A percentile compares a stretch with the other conserved stretches of the same genome.
phyloP scores from a whole-genome alignment of 2,797 vertebrate genomes.

The Falco cherrug region DNA sequence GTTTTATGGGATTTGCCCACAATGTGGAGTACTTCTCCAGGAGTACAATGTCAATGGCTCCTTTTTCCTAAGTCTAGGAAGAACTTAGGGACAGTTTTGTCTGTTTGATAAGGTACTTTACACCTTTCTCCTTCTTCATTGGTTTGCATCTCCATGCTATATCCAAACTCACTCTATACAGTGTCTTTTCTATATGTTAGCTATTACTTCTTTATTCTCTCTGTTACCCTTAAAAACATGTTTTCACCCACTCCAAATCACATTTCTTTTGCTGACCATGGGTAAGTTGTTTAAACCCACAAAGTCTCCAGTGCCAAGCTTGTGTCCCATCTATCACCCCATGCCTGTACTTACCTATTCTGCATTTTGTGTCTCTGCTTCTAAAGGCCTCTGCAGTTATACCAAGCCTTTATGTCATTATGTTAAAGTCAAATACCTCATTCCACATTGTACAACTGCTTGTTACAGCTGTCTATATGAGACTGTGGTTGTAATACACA shows the following conservation, averaged over 20 bases:
- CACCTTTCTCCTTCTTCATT: background rate
- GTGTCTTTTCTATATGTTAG: background rate
- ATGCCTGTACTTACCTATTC: background rate
- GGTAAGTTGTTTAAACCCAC: background rate
- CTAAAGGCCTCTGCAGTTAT: background rate
- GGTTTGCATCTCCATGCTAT: background rate
- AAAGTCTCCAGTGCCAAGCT: background rate
- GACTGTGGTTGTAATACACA: background rate
- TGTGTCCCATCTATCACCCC: background rate
- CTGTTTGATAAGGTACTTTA: background rate
- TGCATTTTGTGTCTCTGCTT: background rate
- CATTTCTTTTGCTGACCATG: background rate
- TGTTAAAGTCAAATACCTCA: background rate
- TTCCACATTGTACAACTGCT: background rate
- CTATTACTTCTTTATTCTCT: background rate
- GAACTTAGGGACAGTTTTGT: background rate
- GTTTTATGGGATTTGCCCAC: background rate
- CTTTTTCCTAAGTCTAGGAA: background rate
- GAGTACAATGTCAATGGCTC: background rate
- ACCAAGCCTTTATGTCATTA: background rate
- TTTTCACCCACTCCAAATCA: background rate
- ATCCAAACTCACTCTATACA: background rate
- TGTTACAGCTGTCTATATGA: background rate
- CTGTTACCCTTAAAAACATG: background rate
- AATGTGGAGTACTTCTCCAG: background rate